Conservation (phyloP, 2,113 vertebrate species). For the Grammomys surdaster region DNA sequence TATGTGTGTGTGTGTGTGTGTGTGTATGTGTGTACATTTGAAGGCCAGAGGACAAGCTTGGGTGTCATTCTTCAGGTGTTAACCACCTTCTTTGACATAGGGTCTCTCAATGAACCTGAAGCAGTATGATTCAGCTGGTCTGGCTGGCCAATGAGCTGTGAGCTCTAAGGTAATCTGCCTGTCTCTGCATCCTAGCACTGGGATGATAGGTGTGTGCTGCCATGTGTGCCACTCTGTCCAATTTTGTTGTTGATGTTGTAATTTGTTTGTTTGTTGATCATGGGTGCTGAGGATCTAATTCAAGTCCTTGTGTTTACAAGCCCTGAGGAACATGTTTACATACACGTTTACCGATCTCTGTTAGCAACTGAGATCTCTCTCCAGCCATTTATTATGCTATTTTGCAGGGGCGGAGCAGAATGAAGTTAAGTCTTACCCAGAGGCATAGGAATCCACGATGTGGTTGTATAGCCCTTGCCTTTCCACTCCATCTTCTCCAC, state of each 20-base stretch:
- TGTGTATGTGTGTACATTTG: not conserved
- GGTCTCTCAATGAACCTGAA: not conserved
- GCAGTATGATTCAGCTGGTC: not conserved
- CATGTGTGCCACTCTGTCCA: too few relatives aligned
- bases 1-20: too few relatives aligned
- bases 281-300: not conserved
- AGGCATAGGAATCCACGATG: slow-evolving; percentile 12
- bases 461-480: not conserved
- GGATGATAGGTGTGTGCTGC: not conserved
- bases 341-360: too few relatives aligned
- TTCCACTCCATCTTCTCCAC: not conserved
- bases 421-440: not conserved
- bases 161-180: not conserved
- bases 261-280: not conserved
- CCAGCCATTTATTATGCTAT: not conserved
- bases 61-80: not conserved
- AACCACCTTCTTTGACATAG: not conserved
- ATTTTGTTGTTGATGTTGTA: not conserved
- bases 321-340: too few relatives aligned
- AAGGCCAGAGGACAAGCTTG: not conserved
- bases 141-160: not conserved
- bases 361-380: not conserved
- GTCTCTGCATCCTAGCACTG: not conserved
- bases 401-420: slow-evolving; percentile 42
- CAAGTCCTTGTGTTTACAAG: not conserved